phyloP scores from a whole-genome alignment of 2,113 vertebrate species.

The Larimichthys polyactis region DNA sequence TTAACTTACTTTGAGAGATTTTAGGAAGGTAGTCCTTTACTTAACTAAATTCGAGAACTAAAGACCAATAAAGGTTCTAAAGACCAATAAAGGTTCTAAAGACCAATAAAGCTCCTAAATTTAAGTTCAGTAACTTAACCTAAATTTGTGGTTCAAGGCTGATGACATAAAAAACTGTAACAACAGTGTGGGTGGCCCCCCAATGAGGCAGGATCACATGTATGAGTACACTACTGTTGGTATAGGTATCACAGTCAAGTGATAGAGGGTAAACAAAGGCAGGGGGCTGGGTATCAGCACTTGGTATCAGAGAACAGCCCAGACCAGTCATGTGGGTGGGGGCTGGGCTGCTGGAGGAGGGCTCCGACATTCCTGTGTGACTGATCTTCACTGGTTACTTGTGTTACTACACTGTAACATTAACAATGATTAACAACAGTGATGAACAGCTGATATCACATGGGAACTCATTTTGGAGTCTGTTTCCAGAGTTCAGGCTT shows the following conservation, averaged over 20 bases:
- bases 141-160: not conserved
- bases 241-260: conserved; percentile 12
- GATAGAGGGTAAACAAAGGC: not conserved
- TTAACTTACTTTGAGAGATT: not conserved
- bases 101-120: not conserved
- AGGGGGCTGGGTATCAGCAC: not conserved
- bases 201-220: not conserved
- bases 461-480: not conserved
- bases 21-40: not conserved
- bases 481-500: not conserved
- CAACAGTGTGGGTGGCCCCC: not conserved
- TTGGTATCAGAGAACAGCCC: conserved; percentile 26
- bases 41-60: not conserved
- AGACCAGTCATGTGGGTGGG: not conserved
- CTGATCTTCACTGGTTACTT: conserved; percentile 4
- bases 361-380: conserved; percentile 47
- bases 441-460: not conserved
- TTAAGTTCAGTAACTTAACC: not conserved
- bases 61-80: not conserved
- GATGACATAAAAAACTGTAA: not conserved
- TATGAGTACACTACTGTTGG: not conserved
- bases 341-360: conserved; percentile 15
- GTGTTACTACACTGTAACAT: not conserved
- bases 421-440: not conserved
- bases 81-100: not conserved